Evolutionary conservation across 2,888 invertebrate genomes (phyloP), one percentile per base, ranked within the genome.

Genomic region (Drosophila limbata): DNA sequence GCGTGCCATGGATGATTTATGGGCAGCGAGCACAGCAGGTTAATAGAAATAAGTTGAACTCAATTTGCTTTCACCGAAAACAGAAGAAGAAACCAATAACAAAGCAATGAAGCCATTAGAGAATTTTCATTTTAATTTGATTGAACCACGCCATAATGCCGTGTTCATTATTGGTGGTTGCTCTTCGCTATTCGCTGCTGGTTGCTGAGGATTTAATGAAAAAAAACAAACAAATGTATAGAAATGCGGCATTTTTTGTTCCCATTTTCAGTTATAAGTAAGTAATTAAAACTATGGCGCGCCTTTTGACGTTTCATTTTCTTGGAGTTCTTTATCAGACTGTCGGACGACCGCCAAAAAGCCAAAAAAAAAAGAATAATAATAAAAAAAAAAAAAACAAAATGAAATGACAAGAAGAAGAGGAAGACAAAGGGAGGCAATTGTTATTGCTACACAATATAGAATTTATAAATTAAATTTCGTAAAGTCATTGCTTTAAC

Each of bases 31-130:
- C 53, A 65, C 21, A 52, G 73, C 77, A 86, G 90, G 90, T 91
- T 91, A 90, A 81, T 66, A 81, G 78, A 81, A 83, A 88, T 88
- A 79, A 72, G 81, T 80, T 80, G 79, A 90, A 89, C 84, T 80
- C 88, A 81, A 85, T 89, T 84, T 81, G 75, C 56, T 69, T 74
- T 79, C 63, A 61, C 67, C 70, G 17, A 4, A 55, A 65, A n/a
- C 4, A 21, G 44, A 31, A 17, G 17, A 35, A 25, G 28, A 55
- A 44, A 15, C 17, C 37, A 45, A 21, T 13, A 35, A 57, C 13
- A 28, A 28, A 51, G 13, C 48, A 69, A 69, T 52, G 69, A 50
- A 70, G 67, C 86, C 84, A 86, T 81, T 72, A 66, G 39, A 68
- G 65, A 69, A 79, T 80, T 56, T 85, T 52, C 69, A 79, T 74